phyloP scores from a whole-genome alignment of 2,888 invertebrate genomes.

The Sphaeridia pumilis region DNA sequence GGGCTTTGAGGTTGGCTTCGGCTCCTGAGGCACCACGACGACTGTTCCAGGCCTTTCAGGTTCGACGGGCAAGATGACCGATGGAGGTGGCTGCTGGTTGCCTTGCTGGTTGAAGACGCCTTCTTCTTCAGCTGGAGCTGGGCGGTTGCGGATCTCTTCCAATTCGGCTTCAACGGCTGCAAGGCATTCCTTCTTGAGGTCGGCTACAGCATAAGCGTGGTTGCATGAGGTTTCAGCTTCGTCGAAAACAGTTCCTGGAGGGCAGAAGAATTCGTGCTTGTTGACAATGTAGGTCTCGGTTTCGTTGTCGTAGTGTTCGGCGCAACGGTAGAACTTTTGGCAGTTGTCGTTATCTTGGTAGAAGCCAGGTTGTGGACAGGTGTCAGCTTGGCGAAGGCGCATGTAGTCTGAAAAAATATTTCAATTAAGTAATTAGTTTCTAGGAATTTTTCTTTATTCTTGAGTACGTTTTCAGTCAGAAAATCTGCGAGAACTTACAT shows the following conservation, averaged over 20 bases:
- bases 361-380: constrained; percentile 20
- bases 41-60: no score
- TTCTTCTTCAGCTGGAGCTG: no score
- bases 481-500: no score
- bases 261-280: constrained; percentile 21
- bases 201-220: constrained; percentile 17
- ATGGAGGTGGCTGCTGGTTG: no score
- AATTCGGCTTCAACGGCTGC: constrained; percentile 2
- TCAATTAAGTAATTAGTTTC: background rate
- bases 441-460: background rate
- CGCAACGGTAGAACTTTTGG: constrained; percentile 25
- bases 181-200: constrained; percentile 16
- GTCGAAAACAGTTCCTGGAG: constrained; percentile 24
- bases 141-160: constrained; percentile 2
- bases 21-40: no score
- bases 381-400: constrained; percentile 5
- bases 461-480: background rate
- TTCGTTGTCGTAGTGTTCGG: constrained; percentile 16
- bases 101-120: no score
- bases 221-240: constrained; percentile 23
- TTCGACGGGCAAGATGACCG: no score
- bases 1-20: no score
- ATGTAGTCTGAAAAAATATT: constrained; percentile 2
- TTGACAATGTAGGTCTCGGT: background rate
- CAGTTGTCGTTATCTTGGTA: constrained; percentile 21